Percentiles rank a stretch among this genome's conserved stretches.
These are phyloP conservation scores for Balanococcus diminutus DNA, from an alignment of 2,888 invertebrate species.

Conservation along the genomic window DNA sequence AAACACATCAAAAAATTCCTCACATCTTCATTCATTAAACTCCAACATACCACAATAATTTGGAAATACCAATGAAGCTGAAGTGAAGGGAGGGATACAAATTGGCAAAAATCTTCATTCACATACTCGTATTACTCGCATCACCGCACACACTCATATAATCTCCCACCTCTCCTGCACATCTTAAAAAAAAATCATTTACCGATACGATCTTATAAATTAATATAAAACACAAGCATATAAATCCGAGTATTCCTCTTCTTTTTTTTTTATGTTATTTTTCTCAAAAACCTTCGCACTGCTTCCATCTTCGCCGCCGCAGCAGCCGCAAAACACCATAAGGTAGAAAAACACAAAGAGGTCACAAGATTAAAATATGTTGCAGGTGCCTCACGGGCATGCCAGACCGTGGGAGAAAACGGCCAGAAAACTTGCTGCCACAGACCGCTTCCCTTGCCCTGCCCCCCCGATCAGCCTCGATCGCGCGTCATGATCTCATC, in stretches of 20 bases:
- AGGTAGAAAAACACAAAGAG: constrained; percentile 54
- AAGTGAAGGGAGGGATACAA: not conserved
- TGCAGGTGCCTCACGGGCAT: constrained; percentile 55
- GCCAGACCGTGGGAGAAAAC: constrained; percentile 56
- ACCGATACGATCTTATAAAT: constrained; percentile 44
- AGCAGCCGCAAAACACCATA: constrained; percentile 44
- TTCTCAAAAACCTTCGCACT: not conserved
- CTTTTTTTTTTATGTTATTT: constrained; percentile 30
- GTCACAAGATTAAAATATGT: constrained; percentile 53
- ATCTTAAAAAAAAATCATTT: not conserved
- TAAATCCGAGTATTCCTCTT: constrained; percentile 48
- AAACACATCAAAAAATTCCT: too few species aligned
- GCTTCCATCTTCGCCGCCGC: not conserved
- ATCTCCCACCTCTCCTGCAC: not conserved
- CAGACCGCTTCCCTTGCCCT: not conserved
- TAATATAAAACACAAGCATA: not conserved
- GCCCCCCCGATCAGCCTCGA: not conserved
- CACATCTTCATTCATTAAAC: not conserved
- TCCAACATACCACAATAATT: not conserved
- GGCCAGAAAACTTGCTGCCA: constrained; percentile 53
- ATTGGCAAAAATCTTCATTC: not conserved
- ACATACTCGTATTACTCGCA: constrained; percentile 1
- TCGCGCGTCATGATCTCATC: constrained; percentile 31
- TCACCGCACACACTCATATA: not conserved
- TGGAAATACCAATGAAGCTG: not conserved